Conservation (phyloP, 2,888 invertebrate genomes). For the Uropetala carovei region DNA sequence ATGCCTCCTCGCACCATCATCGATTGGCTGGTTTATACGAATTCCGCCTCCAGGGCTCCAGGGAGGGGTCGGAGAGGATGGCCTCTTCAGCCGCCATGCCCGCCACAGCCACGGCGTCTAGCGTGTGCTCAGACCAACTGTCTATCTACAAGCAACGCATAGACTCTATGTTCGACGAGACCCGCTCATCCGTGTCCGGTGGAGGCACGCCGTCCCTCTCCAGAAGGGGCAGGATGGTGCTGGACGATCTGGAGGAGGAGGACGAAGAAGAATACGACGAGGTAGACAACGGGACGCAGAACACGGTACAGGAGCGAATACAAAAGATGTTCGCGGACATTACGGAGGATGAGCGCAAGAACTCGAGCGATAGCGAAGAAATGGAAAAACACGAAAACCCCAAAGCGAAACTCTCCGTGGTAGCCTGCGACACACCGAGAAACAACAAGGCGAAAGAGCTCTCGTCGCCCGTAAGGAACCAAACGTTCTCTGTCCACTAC, state of each 20-base stretch:
- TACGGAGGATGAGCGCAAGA: conserved; percentile 75
- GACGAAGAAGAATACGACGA: conserved; percentile 66
- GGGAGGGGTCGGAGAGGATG: conserved; percentile 25
- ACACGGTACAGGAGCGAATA: conserved; percentile 90
- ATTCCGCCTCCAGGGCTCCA: conserved; percentile 52
- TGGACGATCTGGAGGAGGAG: conserved; percentile 70
- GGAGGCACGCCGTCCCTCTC: conserved; percentile 70
- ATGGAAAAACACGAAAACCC: not conserved
- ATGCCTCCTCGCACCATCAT: conserved; percentile 38
- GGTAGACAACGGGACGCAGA: conserved; percentile 74
- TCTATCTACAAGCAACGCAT: conserved; percentile 89
- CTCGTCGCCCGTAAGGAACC: conserved; percentile 67
- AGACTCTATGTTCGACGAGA: conserved; percentile 90
- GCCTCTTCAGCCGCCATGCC: not conserved
- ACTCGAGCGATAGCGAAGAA: not conserved
- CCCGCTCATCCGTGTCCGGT: conserved; percentile 77
- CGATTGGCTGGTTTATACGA: conserved; percentile 38
- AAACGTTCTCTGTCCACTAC: conserved; percentile 81
- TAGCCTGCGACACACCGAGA: conserved; percentile 68
- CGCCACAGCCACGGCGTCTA: conserved; percentile 64
- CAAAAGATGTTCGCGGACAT: conserved; percentile 90
- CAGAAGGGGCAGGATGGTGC: conserved; percentile 71
- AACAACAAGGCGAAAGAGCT: conserved; percentile 68
- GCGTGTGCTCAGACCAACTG: conserved; percentile 71
- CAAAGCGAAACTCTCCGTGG: conserved; percentile 73